Percentiles rank a stretch among this genome's conserved stretches.
Conservation (phyloP, 2,888 invertebrate genomes). For the Monochamus alternatus region DNA sequence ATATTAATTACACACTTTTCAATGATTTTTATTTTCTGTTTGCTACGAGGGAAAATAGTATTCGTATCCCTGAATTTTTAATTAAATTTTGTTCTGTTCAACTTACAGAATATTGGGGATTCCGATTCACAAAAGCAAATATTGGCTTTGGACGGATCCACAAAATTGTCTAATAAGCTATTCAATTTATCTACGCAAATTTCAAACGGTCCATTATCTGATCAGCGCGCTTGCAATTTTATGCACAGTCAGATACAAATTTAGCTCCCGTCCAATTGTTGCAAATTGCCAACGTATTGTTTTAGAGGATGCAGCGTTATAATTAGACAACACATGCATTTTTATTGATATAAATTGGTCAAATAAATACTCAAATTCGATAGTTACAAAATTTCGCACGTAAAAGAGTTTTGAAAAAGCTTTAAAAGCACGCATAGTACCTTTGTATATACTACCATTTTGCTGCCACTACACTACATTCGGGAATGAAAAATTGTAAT, state of each 20-base stretch:
- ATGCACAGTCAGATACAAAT: slow-evolving; percentile 8
- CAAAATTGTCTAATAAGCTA: slow-evolving; percentile 12
- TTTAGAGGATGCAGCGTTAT: background rate
- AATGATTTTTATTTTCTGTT: too few species aligned
- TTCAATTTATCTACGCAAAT: slow-evolving; percentile 10
- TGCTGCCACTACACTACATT: too few species aligned
- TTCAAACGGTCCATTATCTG: slow-evolving; percentile 10
- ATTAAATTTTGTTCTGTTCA: background rate
- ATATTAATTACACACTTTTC: too few species aligned
- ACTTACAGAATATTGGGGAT: background rate
- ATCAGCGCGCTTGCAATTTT: slow-evolving; percentile 2
- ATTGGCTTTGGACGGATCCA: slow-evolving; percentile 10
- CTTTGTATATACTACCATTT: too few species aligned
- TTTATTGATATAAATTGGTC: background rate
- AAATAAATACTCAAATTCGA: background rate
- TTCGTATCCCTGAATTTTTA: background rate
- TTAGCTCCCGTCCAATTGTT: slow-evolving; percentile 1
- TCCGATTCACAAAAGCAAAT: background rate
- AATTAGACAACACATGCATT: background rate
- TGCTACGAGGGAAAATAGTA: too few species aligned
- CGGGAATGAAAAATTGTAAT: too few species aligned
- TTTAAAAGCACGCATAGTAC: too few species aligned
- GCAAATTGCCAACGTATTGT: slow-evolving; percentile 4
- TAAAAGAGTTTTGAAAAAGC: too few species aligned
- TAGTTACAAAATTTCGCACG: too few species aligned